Evolutionary conservation across 1,140 invertebrate species (phyloP), one percentile per base, ranked within the genome.

Genomic region (Phthorimaea operculella): DNA sequence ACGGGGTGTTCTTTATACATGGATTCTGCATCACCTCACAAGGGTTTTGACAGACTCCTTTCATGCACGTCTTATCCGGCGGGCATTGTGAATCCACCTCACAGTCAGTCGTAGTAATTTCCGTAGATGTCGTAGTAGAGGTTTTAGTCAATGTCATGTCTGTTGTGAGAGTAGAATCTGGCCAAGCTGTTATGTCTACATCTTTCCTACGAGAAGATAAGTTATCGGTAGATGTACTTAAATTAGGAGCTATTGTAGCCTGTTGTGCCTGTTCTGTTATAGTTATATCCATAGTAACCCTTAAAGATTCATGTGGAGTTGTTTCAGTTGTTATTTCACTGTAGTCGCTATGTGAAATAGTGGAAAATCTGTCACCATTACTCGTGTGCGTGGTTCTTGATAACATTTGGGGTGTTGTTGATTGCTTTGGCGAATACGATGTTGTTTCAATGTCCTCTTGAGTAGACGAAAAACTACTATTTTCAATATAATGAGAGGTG

Each of bases 11-110:
- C 61, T 89, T 79, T 62, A 90, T 91, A 80, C 93, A 94, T 51
- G 89, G 89, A 54, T 87, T 89, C 50, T 70, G 79, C 63, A 71
- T 55, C 59, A 74, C 77, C 64, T 87, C 77, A 74, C 93, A 94
- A 58, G 92, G 92, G 83, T 93, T 90, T 76, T 90, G 84, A 75
- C 93, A 94, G 78, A 90, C 89, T 69, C 88, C 89, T 66, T 86
- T 87, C 54, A 90, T 84, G 77, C 92, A 94, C 51, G 89, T 88
- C 66, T 89, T 88, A 54, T 89, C 88, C 68, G 87, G 88, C 7
- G 87, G 79, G 74, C 93, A 94, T 68, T 94, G 90, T 51, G 84
- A 87, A 69, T 92, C 90, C 48, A 86, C 83, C 59, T 89, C 86
- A 85, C 92, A 93, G 62, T 80, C 65, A 18, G 57, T 66, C 58